Evolutionary conservation across 2,888 invertebrate species (phyloP), one percentile per base, ranked within the genome.

Genomic region (Nowickia ferox): DNA sequence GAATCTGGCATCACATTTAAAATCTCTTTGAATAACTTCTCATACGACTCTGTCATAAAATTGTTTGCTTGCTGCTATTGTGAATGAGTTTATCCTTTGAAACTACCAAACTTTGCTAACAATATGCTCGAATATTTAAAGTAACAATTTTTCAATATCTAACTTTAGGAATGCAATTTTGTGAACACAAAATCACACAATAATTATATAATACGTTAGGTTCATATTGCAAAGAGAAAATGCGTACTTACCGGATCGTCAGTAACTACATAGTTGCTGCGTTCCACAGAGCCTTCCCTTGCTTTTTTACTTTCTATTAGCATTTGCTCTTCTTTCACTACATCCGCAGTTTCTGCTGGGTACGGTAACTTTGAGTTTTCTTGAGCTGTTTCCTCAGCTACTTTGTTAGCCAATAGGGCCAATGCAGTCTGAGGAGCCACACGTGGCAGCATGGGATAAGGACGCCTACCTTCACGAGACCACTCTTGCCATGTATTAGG

Each of bases 391-490:
- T 94, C 93, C 86, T 95, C 94, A 0, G 97, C 96, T 72, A 96
- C 95, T 91, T 95, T 96, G 92, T 97, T 97, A 15, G 98, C 97
- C 88, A 97, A 94, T 86, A 96, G 95, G 83, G 97, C 96, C 91
- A 97, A 96, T 53, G 96, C 96, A 9, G 97, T 97, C 90, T 97
- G 97, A 9, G 97, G 96, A 74, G 96, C 95, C n/a, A 96, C 95
- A 84, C 98, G 94, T 9, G 97, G 96, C 93, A 98, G 93, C 65
- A 98, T 93, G 2, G 98, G 97, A 89, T 97, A 95, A 84, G 96
- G 93, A 89, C 98, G 94, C 51, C 97, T 94, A 15, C 98, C 98
- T 93, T 98, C 98, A 88, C 96, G 95, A 87, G 96, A 95, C 98
- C 98, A 98, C 93, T 96, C 96, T 89, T 94, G 93, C 83, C 94